phyloP scores from a whole-genome alignment of 2,797 vertebrate genomes.

The Martes flavigula region DNA sequence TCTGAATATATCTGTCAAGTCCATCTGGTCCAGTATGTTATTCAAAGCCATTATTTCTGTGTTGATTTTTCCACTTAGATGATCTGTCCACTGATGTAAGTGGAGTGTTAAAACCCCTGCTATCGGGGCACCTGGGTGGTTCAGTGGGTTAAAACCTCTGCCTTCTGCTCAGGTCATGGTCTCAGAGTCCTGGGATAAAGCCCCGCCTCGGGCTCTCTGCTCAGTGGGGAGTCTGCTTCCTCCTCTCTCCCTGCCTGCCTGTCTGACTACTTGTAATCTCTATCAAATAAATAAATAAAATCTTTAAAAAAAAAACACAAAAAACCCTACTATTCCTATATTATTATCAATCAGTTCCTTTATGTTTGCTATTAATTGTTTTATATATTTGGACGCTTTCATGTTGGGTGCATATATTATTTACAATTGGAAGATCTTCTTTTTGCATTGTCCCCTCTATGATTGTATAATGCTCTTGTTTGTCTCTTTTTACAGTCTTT shows the following conservation, averaged over 20 bases:
- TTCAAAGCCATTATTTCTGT: background rate
- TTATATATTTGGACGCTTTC: background rate
- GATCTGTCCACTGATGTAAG: background rate
- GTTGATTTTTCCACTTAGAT: background rate
- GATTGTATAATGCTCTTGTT: background rate
- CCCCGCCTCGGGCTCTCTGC: no score
- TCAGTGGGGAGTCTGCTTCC: no score
- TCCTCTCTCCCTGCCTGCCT: no score
- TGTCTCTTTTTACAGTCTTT: background rate
- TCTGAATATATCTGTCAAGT: background rate
- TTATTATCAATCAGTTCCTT: background rate
- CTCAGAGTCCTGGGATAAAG: no score
- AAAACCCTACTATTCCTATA: background rate
- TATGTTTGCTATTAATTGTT: background rate
- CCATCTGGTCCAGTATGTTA: background rate
- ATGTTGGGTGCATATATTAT: background rate
- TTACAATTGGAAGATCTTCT: background rate
- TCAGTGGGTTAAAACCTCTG: no score
- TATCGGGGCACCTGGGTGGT: no score
- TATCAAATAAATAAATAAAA: no score
- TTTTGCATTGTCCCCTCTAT: background rate
- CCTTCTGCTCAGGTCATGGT: no score
- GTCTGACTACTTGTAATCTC: no score
- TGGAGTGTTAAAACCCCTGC: background rate
- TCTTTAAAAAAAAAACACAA: no score